Base-by-base conservation (phyloP, 2,888 invertebrate species). In the Amphipoea lucens region DNA sequence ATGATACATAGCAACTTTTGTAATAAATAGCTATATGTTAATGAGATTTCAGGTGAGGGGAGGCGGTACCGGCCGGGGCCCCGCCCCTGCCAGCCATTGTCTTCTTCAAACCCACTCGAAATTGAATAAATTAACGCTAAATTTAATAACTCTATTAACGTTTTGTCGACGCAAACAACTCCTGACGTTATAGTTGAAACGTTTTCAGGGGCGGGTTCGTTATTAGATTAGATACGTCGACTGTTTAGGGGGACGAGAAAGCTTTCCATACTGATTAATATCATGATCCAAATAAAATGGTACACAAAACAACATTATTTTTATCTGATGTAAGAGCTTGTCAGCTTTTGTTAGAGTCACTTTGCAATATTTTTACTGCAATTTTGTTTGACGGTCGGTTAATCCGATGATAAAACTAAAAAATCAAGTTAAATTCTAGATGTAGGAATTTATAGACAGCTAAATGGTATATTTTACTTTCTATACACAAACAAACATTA, bases 121-220 rank as follows among this genome's bases (percentile, higher is more conserved):
- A 97, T 96, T 95, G 96, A 96, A 97, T 97, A 96, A 96, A 97
- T 96, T 97, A 97, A 94, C 94, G 94, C 87, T 91, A 94, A 96
- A 96, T 96, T 96, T 95, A 96, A 96, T 96, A 96, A 96, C 95
- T 95, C 93, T 94, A 96, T 96, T 96, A 96, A 93, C 93, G 93
- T 94, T 93, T 90, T 92, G 92, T 91, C 92, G 96, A 95, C 93
- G 93, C 92, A 96, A 96, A 96, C 95, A 96, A 95, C 93, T 94
- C 90, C 86, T 94, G 96, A 94, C 95, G 93, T 93, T 93, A 93
- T 95, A 93, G 93, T 91, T 90, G 91, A 90, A 92, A 93, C 92
- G 93, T 93, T 95, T 94, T 93, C 93, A 90, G 93, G 95, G 94
- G 93, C 91, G 92, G 93, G 89, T 88, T 82, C 90, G 87, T 94